Conservation (phyloP, 2,888 invertebrate species). For the Protodeltote pygarga region DNA sequence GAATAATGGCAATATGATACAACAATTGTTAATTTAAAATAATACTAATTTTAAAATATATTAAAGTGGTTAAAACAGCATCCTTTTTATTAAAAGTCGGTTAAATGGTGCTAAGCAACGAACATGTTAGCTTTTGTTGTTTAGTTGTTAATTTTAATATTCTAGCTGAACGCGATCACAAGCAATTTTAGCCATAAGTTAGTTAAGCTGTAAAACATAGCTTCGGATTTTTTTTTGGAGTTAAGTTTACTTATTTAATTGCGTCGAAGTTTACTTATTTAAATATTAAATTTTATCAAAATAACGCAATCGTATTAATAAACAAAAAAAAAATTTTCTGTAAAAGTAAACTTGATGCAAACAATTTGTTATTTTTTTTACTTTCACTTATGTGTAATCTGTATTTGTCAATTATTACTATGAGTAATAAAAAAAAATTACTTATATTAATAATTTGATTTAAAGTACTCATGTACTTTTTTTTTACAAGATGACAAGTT, state of each 20-base stretch:
- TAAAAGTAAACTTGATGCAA: conserved; percentile 25
- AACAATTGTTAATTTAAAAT: too few species aligned
- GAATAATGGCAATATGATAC: too few species aligned
- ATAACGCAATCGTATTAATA: not conserved
- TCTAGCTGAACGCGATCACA: conserved; percentile 28
- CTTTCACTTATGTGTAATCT: conserved; percentile 6
- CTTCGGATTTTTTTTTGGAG: conserved; percentile 20
- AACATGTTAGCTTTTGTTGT: conserved; percentile 49
- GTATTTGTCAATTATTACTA: conserved; percentile 22
- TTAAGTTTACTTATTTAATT: conserved; percentile 18
- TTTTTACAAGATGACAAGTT: conserved; percentile 45
- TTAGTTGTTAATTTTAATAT: conserved; percentile 47
- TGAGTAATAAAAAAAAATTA: conserved; percentile 18
- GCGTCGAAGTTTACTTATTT: conserved; percentile 22
- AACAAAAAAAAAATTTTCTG: not conserved
- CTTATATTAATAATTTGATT: conserved; percentile 23
- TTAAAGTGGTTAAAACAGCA: conserved; percentile 4
- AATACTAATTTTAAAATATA: conserved; percentile 1
- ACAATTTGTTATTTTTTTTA: too few species aligned
- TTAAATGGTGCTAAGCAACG: conserved; percentile 64
- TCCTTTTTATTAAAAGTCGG: conserved; percentile 23
- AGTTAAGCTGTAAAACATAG: conserved; percentile 34
- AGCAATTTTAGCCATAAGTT: conserved; percentile 27
- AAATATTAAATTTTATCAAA: not conserved
- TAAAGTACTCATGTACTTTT: conserved; percentile 18